Conservation (phyloP, 1,140 invertebrate genomes). For the Solenopsis invicta region DNA sequence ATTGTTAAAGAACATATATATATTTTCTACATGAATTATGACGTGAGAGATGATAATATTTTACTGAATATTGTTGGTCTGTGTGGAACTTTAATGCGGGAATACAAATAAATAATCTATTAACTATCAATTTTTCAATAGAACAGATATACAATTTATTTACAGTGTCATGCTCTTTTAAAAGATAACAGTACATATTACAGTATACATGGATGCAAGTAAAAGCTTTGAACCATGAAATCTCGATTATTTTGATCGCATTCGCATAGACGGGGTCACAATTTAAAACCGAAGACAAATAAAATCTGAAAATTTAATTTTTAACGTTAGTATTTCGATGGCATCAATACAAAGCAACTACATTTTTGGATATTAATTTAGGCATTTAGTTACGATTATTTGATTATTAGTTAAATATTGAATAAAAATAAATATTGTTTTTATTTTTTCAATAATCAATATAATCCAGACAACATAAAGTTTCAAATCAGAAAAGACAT, state of each 20-base stretch:
- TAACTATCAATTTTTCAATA: conserved; percentile 54
- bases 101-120: not conserved
- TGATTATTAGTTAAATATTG: not conserved
- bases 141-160: conserved; percentile 85
- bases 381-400: not conserved
- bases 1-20: not conserved
- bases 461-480: not conserved
- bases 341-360: conserved; percentile 17
- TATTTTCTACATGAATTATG: not conserved
- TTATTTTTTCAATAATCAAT: conserved; percentile 34
- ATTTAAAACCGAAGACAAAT: conserved; percentile 62
- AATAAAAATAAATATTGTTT: not conserved
- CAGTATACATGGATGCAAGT: conserved; percentile 14
- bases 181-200: conserved; percentile 52
- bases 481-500: no score
- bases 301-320: conserved; percentile 44
- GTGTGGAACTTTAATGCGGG: not conserved
- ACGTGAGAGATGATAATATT: not conserved
- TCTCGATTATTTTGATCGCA: conserved; percentile 31
- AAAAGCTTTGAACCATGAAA: conserved; percentile 12
- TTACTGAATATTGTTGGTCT: not conserved
- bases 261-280: conserved; percentile 21
- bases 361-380: not conserved
- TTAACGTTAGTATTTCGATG: not conserved
- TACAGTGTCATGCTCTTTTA: conserved; percentile 73